Evolutionary conservation across 2,888 invertebrate species (phyloP), one percentile per base, ranked within the genome.

Genomic region (Drosophila demipolita): DNA sequence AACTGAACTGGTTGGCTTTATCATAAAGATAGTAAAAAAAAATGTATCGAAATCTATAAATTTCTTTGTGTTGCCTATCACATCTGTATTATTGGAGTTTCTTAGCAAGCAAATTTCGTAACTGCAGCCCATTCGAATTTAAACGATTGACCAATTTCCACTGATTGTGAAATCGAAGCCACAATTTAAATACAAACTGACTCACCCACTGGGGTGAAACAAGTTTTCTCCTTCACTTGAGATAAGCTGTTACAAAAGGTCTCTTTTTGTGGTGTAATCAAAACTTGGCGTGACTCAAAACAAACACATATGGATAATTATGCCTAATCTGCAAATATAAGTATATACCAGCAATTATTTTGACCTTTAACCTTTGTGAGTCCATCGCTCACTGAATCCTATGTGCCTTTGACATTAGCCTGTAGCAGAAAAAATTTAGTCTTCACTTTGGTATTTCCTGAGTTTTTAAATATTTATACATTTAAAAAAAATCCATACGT

Each of bases 151-250:
- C 65, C 57, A 60, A 79, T 90, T 90, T 87, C 75, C 80, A 77
- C 50, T 58, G 62, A 90, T 86, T 86, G 90, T 82, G 90, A 86
- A 86, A 86, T 90, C 63, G 38, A 55, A 53, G 66, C 50, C 23
- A 66, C 54, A 15, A 36, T 66, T 78, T 32, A 36, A 59, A 49
- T 29, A 29, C 29, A 29, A 29, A 42, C 55, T 77, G 77, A 83
- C 40, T 83, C 81, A 80, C 59, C 66, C 50, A 79, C 79, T 49
- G 17, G 65, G 48, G 79, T 72, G 70, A 32, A 65, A 66, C 87
- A 66, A 74, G 87, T 90, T 83, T 69, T 69, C 67, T 67, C 29
- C 52, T 54, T 38, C 23, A 23, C 45, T 15, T 52, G 2, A 20
- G 49, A 45, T 35, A 48, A 42, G 78, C 53, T 81, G 76, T 62